Conservation (phyloP, 2,888 invertebrate genomes). For the Drosophila hamatofila region DNA sequence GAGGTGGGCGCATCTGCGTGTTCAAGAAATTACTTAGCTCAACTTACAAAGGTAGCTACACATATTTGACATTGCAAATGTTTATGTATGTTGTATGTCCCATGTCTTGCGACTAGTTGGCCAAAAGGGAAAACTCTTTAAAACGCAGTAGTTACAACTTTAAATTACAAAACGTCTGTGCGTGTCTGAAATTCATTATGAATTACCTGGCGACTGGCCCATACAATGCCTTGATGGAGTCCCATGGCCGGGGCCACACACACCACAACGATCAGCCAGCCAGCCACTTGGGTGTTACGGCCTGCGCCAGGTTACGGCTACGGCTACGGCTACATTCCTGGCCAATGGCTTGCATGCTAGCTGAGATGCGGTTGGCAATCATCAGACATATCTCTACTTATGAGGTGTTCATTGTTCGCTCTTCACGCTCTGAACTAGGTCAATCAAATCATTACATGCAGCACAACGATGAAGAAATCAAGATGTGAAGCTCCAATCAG, state of each 20-base stretch:
- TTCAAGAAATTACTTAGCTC: conserved; percentile 40
- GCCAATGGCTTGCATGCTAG: conserved; percentile 33
- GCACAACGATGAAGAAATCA: conserved; percentile 10
- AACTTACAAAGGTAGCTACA: conserved; percentile 9
- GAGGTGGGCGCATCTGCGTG: conserved; percentile 51
- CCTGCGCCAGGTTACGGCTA: conserved; percentile 14
- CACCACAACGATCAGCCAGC: conserved; percentile 20
- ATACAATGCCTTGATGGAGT: conserved; percentile 32
- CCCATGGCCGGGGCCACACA: conserved; percentile 52
- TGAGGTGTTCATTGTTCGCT: conserved; percentile 76
- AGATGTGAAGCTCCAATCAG: conserved; percentile 17
- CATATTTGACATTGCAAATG: conserved; percentile 60
- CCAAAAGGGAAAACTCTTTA: conserved; percentile 64
- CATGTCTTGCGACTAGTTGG: conserved; percentile 29
- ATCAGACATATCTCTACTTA: conserved; percentile 41
- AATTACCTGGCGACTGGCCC: conserved; percentile 23
- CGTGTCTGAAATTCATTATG: conserved; percentile 84
- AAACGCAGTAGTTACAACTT: conserved; percentile 74
- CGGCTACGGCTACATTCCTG: conserved; percentile 17
- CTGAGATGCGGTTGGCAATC: conserved; percentile 28
- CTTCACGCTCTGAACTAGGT: conserved; percentile 62
- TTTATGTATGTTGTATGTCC: conserved; percentile 23
- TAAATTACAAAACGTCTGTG: conserved; percentile 83
- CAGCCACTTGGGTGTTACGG: conserved; percentile 66
- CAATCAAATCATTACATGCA: conserved; percentile 55